These are phyloP conservation scores for Perca flavescens DNA, from an alignment of 2,113 vertebrate species.

Conservation along the genomic window DNA sequence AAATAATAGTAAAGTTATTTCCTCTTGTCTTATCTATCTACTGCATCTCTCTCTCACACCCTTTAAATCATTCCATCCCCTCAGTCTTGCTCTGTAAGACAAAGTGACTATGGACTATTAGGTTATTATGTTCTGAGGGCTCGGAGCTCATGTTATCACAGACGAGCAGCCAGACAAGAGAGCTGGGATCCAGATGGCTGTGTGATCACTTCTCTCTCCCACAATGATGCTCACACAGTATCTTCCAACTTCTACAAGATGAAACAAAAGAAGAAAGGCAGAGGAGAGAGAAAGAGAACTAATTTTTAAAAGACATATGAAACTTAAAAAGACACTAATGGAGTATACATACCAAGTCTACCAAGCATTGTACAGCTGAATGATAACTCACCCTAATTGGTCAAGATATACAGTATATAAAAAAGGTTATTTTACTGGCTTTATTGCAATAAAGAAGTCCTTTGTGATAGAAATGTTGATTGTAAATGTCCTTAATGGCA, in stretches of 20 bases:
- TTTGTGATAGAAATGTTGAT: neutral
- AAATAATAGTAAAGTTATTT: slow-evolving; percentile 71
- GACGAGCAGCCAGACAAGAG: slow-evolving; percentile 55
- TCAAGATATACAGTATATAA: slow-evolving; percentile 20
- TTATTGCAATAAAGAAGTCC: slow-evolving; percentile 1
- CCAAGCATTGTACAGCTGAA: neutral
- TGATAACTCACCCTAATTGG: slow-evolving; percentile 34
- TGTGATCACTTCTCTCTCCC: slow-evolving; percentile 20
- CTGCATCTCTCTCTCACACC: slow-evolving; percentile 40
- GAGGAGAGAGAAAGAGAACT: neutral
- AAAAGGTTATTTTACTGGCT: slow-evolving; percentile 27
- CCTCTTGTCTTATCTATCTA: slow-evolving; percentile 40
- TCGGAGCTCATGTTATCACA: slow-evolving; percentile 53
- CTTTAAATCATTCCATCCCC: slow-evolving; percentile 31
- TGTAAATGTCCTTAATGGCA: slow-evolving; percentile 1
- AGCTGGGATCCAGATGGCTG: slow-evolving; percentile 52
- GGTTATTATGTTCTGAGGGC: slow-evolving; percentile 57
- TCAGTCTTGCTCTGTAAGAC: slow-evolving; percentile 48
- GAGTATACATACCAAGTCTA: slow-evolving; percentile 30
- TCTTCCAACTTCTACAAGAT: slow-evolving; percentile 13
- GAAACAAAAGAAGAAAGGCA: neutral
- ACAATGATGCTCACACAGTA: neutral
- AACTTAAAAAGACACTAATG: slow-evolving; percentile 19
- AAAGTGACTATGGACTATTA: slow-evolving; percentile 66
- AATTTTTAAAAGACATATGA: neutral